A percentile compares a stretch with the other conserved stretches of the same genome.
These are phyloP conservation scores for Phaedon cochleariae DNA, from an alignment of 2,888 invertebrate species.

Conservation along the genomic window DNA sequence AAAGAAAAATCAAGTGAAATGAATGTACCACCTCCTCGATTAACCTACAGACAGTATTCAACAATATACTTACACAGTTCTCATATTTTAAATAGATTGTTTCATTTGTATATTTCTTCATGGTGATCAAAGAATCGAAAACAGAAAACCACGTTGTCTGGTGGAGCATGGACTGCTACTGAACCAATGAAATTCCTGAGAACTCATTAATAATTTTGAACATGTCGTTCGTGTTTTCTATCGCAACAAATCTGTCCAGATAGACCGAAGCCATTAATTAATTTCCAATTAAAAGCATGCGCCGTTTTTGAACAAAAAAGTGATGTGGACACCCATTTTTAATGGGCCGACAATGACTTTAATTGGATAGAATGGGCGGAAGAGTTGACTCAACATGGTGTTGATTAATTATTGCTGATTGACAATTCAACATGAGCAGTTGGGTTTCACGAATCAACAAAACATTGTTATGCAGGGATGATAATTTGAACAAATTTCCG, in stretches of 20 bases:
- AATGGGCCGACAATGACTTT: conserved; percentile 22
- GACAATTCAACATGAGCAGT: background rate
- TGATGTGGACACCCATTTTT: conserved; percentile 24
- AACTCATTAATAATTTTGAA: background rate
- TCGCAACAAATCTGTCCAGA: conserved; percentile 39
- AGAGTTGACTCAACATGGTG: conserved; percentile 1
- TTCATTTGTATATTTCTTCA: too few relatives aligned
- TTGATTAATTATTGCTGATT: background rate
- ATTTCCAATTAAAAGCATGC: conserved; percentile 44
- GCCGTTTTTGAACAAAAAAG: conserved; percentile 18
- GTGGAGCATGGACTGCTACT: background rate
- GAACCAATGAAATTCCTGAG: background rate
- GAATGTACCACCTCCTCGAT: too few relatives aligned
- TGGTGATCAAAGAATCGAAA: too few relatives aligned
- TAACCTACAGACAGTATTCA: too few relatives aligned
- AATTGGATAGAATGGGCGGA: conserved; percentile 22
- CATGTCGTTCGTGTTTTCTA: conserved; percentile 33
- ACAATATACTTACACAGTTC: too few relatives aligned
- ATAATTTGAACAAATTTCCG: too few relatives aligned
- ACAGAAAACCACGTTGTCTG: too few relatives aligned
- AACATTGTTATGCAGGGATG: too few relatives aligned
- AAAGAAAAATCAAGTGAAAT: too few relatives aligned
- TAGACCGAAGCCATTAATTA: conserved; percentile 39
- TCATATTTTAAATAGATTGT: too few relatives aligned
- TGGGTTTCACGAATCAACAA: conserved; percentile 36